phyloP scores from a whole-genome alignment of 2,797 vertebrate genomes.

The Pachyuromys duprasi region DNA sequence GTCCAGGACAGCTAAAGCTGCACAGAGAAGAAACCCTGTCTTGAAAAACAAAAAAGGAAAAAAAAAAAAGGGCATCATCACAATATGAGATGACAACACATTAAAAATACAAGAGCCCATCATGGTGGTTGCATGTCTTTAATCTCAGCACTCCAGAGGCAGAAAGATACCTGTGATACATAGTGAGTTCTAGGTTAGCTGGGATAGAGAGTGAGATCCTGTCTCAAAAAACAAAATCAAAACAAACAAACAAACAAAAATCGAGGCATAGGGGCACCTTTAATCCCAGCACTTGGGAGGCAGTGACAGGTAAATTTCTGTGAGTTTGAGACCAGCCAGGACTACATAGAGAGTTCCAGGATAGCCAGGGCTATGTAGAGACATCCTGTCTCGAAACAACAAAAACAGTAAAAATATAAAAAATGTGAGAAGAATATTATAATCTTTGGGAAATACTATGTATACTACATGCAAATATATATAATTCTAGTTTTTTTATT shows the following conservation, averaged over 20 bases:
- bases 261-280: background rate
- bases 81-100: background rate
- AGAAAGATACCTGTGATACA: background rate
- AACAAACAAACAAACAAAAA: background rate
- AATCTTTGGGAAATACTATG: slow-evolving; percentile 35
- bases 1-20: no score
- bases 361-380: background rate
- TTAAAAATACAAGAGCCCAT: slow-evolving; percentile 32
- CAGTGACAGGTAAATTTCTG: background rate
- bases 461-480: background rate
- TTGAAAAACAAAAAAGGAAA: background rate
- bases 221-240: background rate
- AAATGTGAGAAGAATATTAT: background rate
- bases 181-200: background rate
- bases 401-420: slow-evolving; percentile 36
- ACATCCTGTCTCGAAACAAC: background rate
- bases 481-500: background rate
- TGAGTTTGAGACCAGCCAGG: no score
- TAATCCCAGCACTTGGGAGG: background rate
- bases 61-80: slow-evolving; percentile 54
- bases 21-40: no score
- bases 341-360: background rate
- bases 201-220: background rate
- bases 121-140: background rate
- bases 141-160: background rate